Base-by-base conservation (phyloP, 1,140 invertebrate species). In the Drosophila sp. region DNA sequence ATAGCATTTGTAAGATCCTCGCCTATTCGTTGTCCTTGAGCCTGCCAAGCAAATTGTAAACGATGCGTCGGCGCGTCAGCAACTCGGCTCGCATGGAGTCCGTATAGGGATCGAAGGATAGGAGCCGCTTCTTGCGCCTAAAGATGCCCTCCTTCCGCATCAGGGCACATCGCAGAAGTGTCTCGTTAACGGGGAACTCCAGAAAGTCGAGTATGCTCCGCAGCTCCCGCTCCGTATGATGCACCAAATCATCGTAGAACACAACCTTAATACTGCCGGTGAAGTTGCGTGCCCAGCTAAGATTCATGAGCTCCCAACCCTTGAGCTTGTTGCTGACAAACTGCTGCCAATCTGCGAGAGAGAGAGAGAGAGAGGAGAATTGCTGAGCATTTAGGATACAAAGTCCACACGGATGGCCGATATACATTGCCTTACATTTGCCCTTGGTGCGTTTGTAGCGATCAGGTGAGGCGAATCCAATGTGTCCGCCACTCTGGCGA, bases 221-320 rank as follows among this genome's bases (percentile, higher is more conserved):
- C 46, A 96, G 90, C 14, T 94, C 94, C 5, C 91, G 81, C 59
- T 94, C 93, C 0, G 95, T 93, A 67, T 96, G 93, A 0, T 92
- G 89, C 0, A 96, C 94, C 27, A 96, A 91, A 51, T 94, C 92
- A 70, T 96, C 95, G 80, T 96, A 96, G 84, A 94, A 94, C n/a
- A 96, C 92, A 13, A 96, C 93, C 75, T 95, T 94, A 25, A 95
- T 91, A 8, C 94, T 94, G 27, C 95, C 95, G 0, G 93, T 93
- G 82, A 96, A 96, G 70, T 94, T 94, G 13, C 93, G 92, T 16
- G 96, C 92, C 96, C 96, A 96, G 72, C 94, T 93, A 1, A 94
- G 81, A 82, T 96, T 95, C 25, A 95, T 94, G 11, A 94, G 91
- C 90, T 94, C 94, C 95, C 95, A 96, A 2, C 93, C 92, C 36